Conservation (phyloP, 1,140 invertebrate genomes). For the Drosophila lini region DNA sequence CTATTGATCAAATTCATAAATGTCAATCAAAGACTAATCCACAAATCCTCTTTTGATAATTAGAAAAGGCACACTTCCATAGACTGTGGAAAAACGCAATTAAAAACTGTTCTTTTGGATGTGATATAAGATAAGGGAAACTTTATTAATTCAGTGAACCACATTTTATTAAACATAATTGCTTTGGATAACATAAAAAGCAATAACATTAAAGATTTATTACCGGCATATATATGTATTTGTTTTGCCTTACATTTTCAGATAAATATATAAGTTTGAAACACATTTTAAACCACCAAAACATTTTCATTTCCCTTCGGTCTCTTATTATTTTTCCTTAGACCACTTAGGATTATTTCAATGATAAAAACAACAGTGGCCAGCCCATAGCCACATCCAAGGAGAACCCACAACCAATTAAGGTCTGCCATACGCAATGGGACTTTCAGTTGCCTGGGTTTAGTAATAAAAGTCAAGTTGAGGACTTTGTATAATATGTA, state of each 20-base stretch:
- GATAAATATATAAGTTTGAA: no score
- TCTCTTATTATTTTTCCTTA: background rate
- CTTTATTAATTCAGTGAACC: no score
- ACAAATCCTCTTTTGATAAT: background rate
- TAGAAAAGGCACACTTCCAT: background rate
- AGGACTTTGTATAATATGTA: background rate
- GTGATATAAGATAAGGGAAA: background rate
- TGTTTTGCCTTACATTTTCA: background rate
- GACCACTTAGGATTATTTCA: constrained; percentile 2
- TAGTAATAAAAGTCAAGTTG: background rate
- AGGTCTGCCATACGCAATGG: constrained; percentile 13
- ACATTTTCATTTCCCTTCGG: background rate
- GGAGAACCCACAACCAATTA: constrained; percentile 18
- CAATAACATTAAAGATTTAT: background rate
- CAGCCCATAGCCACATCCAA: constrained; percentile 14
- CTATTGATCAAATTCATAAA: background rate
- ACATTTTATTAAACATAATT: no score
- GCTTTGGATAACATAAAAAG: no score
- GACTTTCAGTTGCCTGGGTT: background rate
- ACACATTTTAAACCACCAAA: background rate
- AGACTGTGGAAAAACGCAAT: background rate
- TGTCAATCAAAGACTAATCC: background rate
- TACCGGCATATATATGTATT: background rate
- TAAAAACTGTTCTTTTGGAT: background rate
- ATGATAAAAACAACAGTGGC: constrained; percentile 21